Base-by-base conservation (phyloP, 2,113 vertebrate genomes). In the Pheucticus melanocephalus region DNA sequence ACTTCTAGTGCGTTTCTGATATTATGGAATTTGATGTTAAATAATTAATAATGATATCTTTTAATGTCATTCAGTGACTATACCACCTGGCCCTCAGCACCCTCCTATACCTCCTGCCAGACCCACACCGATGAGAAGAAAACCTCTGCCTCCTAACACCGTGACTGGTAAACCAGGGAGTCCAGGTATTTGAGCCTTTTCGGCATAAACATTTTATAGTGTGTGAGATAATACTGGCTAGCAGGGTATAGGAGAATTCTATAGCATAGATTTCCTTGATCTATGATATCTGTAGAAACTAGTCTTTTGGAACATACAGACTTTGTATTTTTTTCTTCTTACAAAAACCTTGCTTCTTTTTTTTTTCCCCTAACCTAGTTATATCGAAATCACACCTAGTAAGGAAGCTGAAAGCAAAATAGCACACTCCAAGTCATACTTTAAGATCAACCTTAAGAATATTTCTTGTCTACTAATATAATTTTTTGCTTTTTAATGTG, bases 141-240 rank as follows among this genome's bases (percentile, higher is more conserved):
- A 96, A 93, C 97, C 97, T 75, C 93, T 98, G 81, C 97, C 97
- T 65, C 97, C 97, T 22, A 98, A 97, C 81, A 98, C 97, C 0
- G 95, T 98, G 85, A 98, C 97, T 10, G 98, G 98, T 50, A 98
- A 98, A 97, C 98, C 98, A 37, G 98, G 98, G n/a, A 95, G 65
- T 53, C 42, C 97, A 98, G 98, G 98, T 98, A 97, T 20, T 59
- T 86, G 53, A 63, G 9, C n/a, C 14, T 88, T 91, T 85, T 54
- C 68, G 56, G 14, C 14, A 27, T 14, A 54, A 65, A n/a, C 47
- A 63, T 35, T 45, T 63, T 37, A 22, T 50, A 48, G 12, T 54
- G 5, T 79, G 44, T 47, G 35, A 72, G 45, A 24, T 37, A n/a
- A 35, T 48, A 23, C 5, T 37, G 50, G 33, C 12, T 66, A 59